Evolutionary conservation across 2,113 vertebrate species (phyloP), one percentile per base, ranked within the genome.

Genomic region (Erythrocercus mccallii): DNA sequence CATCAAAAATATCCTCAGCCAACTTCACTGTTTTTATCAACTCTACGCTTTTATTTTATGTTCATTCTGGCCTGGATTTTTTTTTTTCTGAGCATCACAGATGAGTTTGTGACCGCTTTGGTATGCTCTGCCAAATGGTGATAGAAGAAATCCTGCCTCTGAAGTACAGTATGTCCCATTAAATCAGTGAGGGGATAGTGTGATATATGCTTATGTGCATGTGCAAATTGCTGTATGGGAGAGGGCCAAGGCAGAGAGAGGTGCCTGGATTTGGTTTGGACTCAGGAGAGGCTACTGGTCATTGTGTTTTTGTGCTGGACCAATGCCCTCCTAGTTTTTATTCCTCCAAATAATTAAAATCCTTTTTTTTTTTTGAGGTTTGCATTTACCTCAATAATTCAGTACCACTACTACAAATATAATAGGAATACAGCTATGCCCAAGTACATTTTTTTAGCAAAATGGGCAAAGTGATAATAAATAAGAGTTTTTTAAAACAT

Each of bases 11-110:
- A 90, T 68, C 77, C 77, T 92, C 72, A 70, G 92, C 48, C 57
- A 88, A 57, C 82, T 62, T 48, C 45, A 70, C 28, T 83, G 38
- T 90, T 94, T 94, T 93, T 86, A 91, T 88, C 88, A 86, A 47
- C 61, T 93, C 56, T 11, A 27, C 82, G 84, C 47, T 86, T 96
- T 72, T 9, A 54, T 58, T 61, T 81, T 57, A 88, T 88, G 60
- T 68, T 86, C 76, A 81, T 90, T 84, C 50, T 81, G 81, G 35
- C 47, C 31, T 79, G 24, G 48, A 89, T 3, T 5, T 2, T 50
- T 2, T 45, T 62, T 78, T 48, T 27, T 9, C 77, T 73, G 18
- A 69, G n/a, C 76, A 53, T 91, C 58, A 72, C 60, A 83, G 76
- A 71, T 92, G 68, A 84, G 40, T 81, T 81, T 91, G 76, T 85